Conservation (phyloP, 2,797 vertebrate species). For the Adelosebastes latens region DNA sequence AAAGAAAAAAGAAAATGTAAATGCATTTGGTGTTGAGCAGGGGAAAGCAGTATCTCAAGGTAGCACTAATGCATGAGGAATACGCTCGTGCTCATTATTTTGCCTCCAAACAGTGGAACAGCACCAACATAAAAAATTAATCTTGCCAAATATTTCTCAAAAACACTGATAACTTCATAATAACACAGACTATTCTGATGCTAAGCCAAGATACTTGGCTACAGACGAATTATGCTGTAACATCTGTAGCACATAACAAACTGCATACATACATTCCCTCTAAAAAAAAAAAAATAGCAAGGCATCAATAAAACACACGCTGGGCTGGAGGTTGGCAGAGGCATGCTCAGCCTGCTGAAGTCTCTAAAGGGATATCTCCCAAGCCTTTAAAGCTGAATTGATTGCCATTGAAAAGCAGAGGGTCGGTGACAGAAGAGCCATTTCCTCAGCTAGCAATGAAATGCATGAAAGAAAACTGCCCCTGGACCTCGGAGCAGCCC, state of each 20-base stretch:
- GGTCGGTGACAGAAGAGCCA: slow-evolving; percentile 59
- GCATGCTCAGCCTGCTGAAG: slow-evolving; percentile 28
- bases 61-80: not conserved
- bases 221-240: not conserved
- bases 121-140: not conserved
- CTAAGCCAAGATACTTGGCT: not conserved
- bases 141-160: slow-evolving; percentile 1
- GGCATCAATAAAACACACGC: slow-evolving; percentile 31
- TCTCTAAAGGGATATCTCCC: slow-evolving; percentile 54
- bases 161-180: slow-evolving; percentile 1
- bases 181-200: not conserved
- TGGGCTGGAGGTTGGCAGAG: slow-evolving; percentile 26
- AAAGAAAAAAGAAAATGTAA: not conserved
- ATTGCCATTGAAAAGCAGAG: slow-evolving; percentile 78
- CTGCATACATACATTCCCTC: slow-evolving; percentile 1
- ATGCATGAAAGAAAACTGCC: slow-evolving; percentile 68
- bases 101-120: not conserved
- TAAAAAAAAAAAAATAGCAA: slow-evolving; percentile 15
- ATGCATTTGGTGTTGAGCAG: not conserved
- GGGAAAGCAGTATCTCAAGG: not conserved
- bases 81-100: not conserved
- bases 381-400: slow-evolving; percentile 74
- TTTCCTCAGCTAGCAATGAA: slow-evolving; percentile 63
- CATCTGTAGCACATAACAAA: not conserved
- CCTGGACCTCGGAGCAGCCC: slow-evolving; percentile 62